Conservation (phyloP, 2,888 invertebrate species). For the Philonicus albiceps region DNA sequence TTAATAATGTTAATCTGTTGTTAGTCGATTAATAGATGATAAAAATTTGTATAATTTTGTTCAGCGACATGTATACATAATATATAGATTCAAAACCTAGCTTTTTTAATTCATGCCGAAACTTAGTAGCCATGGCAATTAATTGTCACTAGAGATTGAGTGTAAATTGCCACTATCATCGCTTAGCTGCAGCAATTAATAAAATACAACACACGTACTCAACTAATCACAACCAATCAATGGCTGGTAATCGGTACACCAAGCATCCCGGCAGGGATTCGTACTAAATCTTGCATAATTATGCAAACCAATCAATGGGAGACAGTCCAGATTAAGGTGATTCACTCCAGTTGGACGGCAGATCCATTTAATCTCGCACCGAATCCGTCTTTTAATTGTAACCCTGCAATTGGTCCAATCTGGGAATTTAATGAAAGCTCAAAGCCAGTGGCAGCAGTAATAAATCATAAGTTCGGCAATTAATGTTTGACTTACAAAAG, state of each 20-base stretch:
- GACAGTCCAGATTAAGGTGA: neutral
- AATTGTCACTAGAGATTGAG: neutral
- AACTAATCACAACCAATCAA: neutral
- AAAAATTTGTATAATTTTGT: too few relatives aligned
- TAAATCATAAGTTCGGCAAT: conserved; percentile 33
- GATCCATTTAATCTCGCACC: neutral
- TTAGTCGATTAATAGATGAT: too few relatives aligned
- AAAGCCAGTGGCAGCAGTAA: neutral
- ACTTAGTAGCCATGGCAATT: neutral
- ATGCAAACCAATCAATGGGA: neutral
- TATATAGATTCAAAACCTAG: too few relatives aligned
- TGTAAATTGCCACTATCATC: neutral
- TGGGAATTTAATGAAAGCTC: conserved; percentile 4
- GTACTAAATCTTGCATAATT: neutral
- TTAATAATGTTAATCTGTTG: too few relatives aligned
- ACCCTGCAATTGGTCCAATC: neutral
- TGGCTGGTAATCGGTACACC: neutral
- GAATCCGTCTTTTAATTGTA: conserved; percentile 5
- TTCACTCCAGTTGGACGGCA: neutral
- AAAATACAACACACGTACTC: neutral
- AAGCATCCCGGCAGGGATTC: neutral
- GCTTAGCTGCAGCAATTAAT: neutral
- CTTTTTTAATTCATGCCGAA: neutral
- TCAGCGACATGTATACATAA: too few relatives aligned
- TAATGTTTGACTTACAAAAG: conserved; percentile 24